A percentile compares a stretch with the other conserved stretches of the same genome.
These are phyloP conservation scores for Nixonia krombeini DNA, from an alignment of 1,140 invertebrate species.

Conservation along the genomic window DNA sequence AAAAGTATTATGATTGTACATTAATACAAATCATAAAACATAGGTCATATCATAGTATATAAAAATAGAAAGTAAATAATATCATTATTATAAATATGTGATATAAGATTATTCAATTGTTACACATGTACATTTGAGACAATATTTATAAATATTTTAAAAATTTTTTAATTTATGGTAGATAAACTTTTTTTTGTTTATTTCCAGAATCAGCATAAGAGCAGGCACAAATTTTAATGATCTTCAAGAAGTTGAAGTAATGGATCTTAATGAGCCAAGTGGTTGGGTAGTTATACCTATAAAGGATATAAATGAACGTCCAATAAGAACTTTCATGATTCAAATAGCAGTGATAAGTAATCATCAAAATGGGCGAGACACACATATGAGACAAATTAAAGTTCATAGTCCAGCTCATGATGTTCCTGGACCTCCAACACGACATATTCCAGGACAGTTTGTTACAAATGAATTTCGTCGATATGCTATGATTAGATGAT, in stretches of 20 bases:
- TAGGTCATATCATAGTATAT: too few relatives aligned
- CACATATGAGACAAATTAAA: constrained; percentile 97
- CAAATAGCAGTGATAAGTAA: constrained; percentile 98
- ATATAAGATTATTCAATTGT: too few relatives aligned
- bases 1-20: too few relatives aligned
- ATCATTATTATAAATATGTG: too few relatives aligned
- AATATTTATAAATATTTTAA: too few relatives aligned
- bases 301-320: constrained; percentile 89
- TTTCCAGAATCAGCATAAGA: constrained; percentile 88
- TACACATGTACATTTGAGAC: too few relatives aligned
- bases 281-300: constrained; percentile 96
- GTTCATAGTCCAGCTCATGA: constrained; percentile 93
- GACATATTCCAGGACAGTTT: constrained; percentile 83
- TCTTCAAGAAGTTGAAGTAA: constrained; percentile 96
- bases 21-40: too few relatives aligned
- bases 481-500: constrained; percentile 83
- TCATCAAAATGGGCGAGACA: constrained; percentile 98
- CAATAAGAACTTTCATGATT: constrained; percentile 95
- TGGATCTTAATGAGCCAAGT: constrained; percentile 93
- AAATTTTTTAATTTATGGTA: too few relatives aligned
- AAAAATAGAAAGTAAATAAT: too few relatives aligned
- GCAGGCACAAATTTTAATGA: constrained; percentile 98
- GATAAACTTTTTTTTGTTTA: too few relatives aligned
- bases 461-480: constrained; percentile 86
- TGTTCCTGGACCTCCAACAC: constrained; percentile 76